Evolutionary conservation across 2,113 vertebrate genomes (phyloP).

Genomic region (Micromys minutus): DNA sequence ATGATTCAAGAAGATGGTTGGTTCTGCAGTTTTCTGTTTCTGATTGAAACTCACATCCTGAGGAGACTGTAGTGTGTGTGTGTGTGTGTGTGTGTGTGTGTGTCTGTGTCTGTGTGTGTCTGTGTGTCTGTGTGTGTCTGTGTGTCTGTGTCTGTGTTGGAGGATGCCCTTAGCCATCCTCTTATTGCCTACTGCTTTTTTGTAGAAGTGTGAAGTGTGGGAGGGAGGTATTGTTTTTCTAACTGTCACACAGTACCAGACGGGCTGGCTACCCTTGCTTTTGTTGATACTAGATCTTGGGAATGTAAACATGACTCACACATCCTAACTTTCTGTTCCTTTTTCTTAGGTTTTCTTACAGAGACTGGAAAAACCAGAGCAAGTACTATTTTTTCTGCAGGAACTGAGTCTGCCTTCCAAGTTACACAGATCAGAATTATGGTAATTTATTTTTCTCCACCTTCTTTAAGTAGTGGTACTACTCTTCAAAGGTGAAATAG

Average conservation of each 20-base stretch:
- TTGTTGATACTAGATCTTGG: slow-evolving; percentile 11
- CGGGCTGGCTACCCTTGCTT: neutral
- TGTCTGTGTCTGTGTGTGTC: no score
- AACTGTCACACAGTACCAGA: neutral
- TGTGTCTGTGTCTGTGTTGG: no score
- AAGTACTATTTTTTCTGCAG: slow-evolving; percentile 95
- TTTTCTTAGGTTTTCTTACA: slow-evolving; percentile 93
- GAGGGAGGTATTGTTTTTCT: neutral
- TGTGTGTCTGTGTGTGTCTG: neutral
- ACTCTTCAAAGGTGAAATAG: neutral
- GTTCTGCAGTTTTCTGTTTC: neutral
- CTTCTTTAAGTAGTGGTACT: slow-evolving; percentile 13
- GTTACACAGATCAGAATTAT: slow-evolving; percentile 97
- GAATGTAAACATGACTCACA: neutral
- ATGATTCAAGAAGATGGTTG: neutral
- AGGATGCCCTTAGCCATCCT: neutral
- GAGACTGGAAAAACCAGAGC: slow-evolving; percentile 95
- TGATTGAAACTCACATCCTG: neutral
- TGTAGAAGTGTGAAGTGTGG: neutral
- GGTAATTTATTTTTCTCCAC: slow-evolving; percentile 85
- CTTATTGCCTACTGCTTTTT: neutral
- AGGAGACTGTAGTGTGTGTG: neutral
- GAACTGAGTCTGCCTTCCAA: slow-evolving; percentile 94
- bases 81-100: neutral
- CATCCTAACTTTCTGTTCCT: slow-evolving; percentile 56